Conservation (phyloP, 2,888 invertebrate genomes). For the Phortica magna region DNA sequence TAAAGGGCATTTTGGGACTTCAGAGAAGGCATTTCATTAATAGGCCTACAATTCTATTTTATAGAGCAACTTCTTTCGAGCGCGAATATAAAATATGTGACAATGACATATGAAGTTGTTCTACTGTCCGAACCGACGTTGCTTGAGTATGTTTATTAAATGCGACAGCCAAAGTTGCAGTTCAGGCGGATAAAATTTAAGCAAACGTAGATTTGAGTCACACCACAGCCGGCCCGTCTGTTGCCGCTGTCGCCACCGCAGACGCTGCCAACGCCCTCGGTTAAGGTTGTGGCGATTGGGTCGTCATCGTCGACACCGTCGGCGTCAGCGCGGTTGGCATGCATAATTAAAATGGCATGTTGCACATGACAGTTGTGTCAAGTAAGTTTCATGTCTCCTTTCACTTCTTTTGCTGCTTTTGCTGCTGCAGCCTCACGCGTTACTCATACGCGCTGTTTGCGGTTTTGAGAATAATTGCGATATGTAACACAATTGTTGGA, state of each 20-base stretch:
- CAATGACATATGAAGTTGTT: background rate
- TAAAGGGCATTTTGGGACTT: too few species aligned
- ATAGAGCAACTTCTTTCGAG: background rate
- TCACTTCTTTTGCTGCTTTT: background rate
- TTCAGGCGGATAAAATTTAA: background rate
- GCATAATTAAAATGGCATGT: slow-evolving; percentile 58
- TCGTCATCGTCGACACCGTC: background rate
- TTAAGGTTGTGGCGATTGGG: background rate
- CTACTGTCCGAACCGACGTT: background rate
- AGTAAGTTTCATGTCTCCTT: slow-evolving; percentile 43
- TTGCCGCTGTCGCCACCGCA: slow-evolving; percentile 24
- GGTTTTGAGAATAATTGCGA: too few species aligned
- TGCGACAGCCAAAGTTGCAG: background rate
- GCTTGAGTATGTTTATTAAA: background rate
- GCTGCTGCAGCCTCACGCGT: slow-evolving; percentile 5
- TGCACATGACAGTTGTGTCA: slow-evolving; percentile 63
- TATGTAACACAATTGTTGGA: too few species aligned
- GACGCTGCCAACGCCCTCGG: slow-evolving; percentile 42
- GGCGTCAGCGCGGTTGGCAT: slow-evolving; percentile 15
- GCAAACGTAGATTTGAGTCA: too few species aligned
- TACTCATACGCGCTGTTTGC: slow-evolving; percentile 29
- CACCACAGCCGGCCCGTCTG: background rate
- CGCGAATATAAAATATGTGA: background rate
- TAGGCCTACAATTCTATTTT: too few species aligned
- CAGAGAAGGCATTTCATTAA: too few species aligned